phyloP scores from a whole-genome alignment of 2,888 invertebrate genomes.

The Patella pellucida region DNA sequence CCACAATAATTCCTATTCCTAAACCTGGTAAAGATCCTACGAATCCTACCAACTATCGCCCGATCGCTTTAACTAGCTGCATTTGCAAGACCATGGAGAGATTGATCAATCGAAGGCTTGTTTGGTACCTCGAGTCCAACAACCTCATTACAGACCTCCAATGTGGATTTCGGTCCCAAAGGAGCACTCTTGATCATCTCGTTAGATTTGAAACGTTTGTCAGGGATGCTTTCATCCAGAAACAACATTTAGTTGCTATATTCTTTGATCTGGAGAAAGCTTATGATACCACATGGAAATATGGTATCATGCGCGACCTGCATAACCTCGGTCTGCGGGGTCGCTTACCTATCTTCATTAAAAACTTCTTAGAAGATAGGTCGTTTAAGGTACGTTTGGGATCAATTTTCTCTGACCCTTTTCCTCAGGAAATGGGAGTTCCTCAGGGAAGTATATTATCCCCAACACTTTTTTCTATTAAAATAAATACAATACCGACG shows the following conservation, averaged over 20 bases:
- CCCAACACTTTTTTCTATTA: conserved; percentile 14
- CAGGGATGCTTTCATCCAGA: conserved; percentile 37
- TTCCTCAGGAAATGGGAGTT: conserved; percentile 20
- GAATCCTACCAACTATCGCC: conserved; percentile 42
- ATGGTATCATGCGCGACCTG: conserved; percentile 32
- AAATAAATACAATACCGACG: conserved; percentile 6
- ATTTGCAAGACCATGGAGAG: conserved; percentile 48
- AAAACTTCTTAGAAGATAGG: conserved; percentile 15
- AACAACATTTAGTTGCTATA: conserved; percentile 40
- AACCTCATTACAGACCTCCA: conserved; percentile 33
- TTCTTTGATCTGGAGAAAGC: conserved; percentile 41
- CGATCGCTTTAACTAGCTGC: conserved; percentile 52
- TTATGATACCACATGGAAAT: conserved; percentile 24
- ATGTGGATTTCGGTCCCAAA: conserved; percentile 33
- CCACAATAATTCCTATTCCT: conserved; percentile 35
- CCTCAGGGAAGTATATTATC: conserved; percentile 24
- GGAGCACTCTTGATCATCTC: conserved; percentile 33
- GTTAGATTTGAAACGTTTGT: conserved; percentile 38
- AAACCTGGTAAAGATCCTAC: conserved; percentile 37
- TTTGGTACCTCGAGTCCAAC: conserved; percentile 40
- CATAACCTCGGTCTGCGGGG: conserved; percentile 34
- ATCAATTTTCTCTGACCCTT: conserved; percentile 22
- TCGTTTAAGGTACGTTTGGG: conserved; percentile 26
- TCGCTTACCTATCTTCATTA: conserved; percentile 10
- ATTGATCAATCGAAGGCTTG: conserved; percentile 45